Evolutionary conservation across 2,797 vertebrate genomes (phyloP), one percentile per base, ranked within the genome.

Genomic region (Leptoclinus maculatus): DNA sequence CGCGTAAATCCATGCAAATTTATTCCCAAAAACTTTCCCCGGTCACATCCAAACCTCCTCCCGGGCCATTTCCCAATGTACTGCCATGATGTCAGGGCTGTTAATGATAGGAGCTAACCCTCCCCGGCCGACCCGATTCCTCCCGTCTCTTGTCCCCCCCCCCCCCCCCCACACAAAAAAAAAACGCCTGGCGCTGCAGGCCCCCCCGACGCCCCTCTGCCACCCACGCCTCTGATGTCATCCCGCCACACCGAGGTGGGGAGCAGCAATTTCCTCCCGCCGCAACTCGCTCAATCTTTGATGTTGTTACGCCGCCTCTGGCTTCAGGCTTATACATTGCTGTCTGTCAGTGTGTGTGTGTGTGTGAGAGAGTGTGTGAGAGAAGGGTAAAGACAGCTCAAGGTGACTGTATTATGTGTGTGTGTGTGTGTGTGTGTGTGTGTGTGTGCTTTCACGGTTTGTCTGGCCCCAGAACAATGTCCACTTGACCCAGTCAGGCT

Each of bases 181-280:
- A 38, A 12, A 43, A 71, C 80, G 74, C 81, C 83, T 84, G 53
- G 32, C 70, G 80, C 83, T 82, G 47, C 66, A 73, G 87, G 76
- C 41, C 21, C 32, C 41, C 66, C 58, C 38, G 80, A 87, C 82
- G 65, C 76, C 81, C 45, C 65, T 54, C 65, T 57, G 29, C 78
- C 82, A 78, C 80, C 72, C 78, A 76, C 59, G 39, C 77, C 80
- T 85, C 82, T 83, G 87, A 91, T 85, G 90, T 91, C 88, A 92
- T 83, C 74, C 74, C 11, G 25, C 82, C 80, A 79, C 43, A 69
- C 66, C 8, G 45, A 87, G 87, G 82, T 82, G 74, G 83, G 76
- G 82, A 83, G 85, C 83, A 83, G 85, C 74, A 82, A 87, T 90
- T 91, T 90, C 77, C 78, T 88, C 83, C 78, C 25, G 59, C 86